Conservation (phyloP, 2,113 vertebrate species). For the Sturnira hondurensis region DNA sequence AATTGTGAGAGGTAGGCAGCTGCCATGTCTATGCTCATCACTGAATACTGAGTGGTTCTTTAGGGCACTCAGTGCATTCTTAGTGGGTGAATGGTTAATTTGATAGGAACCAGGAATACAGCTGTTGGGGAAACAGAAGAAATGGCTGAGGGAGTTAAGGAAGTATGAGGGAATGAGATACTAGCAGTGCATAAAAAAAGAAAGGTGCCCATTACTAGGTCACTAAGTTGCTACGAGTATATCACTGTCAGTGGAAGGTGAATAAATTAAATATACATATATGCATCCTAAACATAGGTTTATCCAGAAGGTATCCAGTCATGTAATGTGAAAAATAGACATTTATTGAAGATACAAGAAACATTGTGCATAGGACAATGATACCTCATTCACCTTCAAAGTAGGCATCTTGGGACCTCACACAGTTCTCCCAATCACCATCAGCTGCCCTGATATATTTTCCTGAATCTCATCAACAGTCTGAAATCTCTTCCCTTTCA, state of each 20-base stretch:
- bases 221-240: not conserved
- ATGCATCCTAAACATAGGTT: not conserved
- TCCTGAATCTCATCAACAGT: too few species aligned
- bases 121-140: not conserved
- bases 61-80: not conserved
- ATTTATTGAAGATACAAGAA: too few species aligned
- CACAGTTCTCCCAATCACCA: too few species aligned
- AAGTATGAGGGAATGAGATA: not conserved
- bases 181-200: not conserved
- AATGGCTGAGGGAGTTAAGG: not conserved
- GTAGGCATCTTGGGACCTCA: too few species aligned
- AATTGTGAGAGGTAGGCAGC: not conserved
- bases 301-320: too few species aligned
- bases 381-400: too few species aligned
- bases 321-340: too few species aligned
- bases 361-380: too few species aligned
- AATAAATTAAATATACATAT: not conserved
- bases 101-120: not conserved
- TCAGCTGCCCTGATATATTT: too few species aligned
- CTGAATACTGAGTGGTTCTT: not conserved
- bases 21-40: not conserved
- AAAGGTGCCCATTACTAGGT: not conserved
- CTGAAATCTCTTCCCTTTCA: too few species aligned
- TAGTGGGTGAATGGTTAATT: not conserved
- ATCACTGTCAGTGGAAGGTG: not conserved